Conservation (phyloP, 1,140 invertebrate genomes). For the Frieseomelitta varia region DNA sequence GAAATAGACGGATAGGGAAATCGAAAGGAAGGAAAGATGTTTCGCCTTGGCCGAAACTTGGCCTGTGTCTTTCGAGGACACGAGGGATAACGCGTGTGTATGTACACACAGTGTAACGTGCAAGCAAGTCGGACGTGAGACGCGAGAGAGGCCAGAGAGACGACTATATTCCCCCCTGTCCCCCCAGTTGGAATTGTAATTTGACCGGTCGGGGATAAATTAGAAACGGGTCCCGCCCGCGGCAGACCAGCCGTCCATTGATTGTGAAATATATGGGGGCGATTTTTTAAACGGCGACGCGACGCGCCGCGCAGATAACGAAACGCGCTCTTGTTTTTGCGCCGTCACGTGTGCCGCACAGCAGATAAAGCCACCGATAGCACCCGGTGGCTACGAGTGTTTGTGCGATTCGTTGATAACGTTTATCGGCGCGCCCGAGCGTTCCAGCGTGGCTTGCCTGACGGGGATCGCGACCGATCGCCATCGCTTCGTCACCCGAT, state of each 20-base stretch:
- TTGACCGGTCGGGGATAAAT: conserved; percentile 56
- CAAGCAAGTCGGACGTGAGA: not conserved
- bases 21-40: not conserved
- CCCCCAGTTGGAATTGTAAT: conserved; percentile 45
- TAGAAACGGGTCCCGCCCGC: conserved; percentile 27
- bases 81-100: not conserved
- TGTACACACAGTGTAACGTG: not conserved
- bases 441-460: not conserved
- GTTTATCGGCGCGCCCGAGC: conserved; percentile 10
- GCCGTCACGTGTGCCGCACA: conserved; percentile 18
- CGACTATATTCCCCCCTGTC: conserved; percentile 58
- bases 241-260: conserved; percentile 45
- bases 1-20: too few species aligned
- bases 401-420: conserved; percentile 47
- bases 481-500: not conserved
- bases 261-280: conserved; percentile 55
- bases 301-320: conserved; percentile 31
- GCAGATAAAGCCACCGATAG: conserved; percentile 37
- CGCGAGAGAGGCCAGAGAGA: conserved; percentile 23
- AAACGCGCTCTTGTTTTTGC: conserved; percentile 38
- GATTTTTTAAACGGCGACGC: not conserved
- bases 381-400: not conserved
- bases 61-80: not conserved
- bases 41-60: too few species aligned
- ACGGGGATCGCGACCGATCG: not conserved